Base-by-base conservation (phyloP, 53 echinoderm and acorn worm species). In the Temnopleurus reevesii region DNA sequence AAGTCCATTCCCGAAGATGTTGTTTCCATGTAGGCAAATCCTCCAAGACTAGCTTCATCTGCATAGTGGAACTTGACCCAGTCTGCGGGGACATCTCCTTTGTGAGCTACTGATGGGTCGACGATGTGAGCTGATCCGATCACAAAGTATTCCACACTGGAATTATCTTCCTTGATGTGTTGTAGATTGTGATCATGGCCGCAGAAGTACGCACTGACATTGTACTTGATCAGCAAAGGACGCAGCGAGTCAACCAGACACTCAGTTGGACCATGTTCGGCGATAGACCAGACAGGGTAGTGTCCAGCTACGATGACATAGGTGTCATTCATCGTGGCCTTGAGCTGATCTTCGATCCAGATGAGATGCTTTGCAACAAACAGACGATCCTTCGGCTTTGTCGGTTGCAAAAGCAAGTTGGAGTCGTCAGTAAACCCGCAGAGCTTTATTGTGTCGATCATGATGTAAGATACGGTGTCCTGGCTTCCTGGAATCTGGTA, bases 121-220 rank as follows among this genome's bases (percentile, higher is more conserved):
- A 96, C 92, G 3, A 90, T 55, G 76, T 99, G 94, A 9, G 91
- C 99, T 7, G 99, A 84, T 23, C 99, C 99, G 29, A 94, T 94
- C 34, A 99, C 94, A 60, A 99, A 96, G 89, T 96, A 93, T 28
- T 99, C 92, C 15, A 99, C 92, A 17, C 89, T 91, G 18, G 93
- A 92, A 31, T 89, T 92, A 45, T 92, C 64, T 71, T 99, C 99
- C 27, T 92, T 89, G 56, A 97, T 76, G 86, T 97, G 97, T 91
- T 97, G 90, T 10, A 99, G 92, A 46, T 99, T 99, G 79, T 99
- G 99, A 59, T 99, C 99, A 71, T 99, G 99, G 8, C 99, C 99
- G 46, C 94, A 86, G 66, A 99, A 99, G 64, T 94, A 99, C 4
- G 99, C 94, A 36, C 80, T 99, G 46, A 96, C 99, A 12, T 93